Conservation (phyloP, 2,797 vertebrate species). For the Chiloscyllium punctatum region DNA sequence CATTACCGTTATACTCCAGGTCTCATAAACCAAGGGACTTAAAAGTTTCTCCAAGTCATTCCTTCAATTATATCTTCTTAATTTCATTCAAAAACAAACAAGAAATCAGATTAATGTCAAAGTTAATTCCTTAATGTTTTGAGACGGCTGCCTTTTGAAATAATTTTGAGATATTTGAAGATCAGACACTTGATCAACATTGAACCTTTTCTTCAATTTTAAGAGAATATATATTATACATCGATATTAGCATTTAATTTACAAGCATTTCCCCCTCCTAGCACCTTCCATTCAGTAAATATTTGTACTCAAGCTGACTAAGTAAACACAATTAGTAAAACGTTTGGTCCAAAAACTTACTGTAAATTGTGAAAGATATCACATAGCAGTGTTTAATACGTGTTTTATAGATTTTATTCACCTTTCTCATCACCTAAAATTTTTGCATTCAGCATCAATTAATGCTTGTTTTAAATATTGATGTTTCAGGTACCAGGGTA, state of each 20-base stretch:
- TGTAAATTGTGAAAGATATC: slow-evolving; percentile 14
- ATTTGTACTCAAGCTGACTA: slow-evolving; percentile 22
- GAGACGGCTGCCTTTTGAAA: slow-evolving; percentile 5
- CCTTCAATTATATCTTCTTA: not conserved
- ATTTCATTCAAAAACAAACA: not conserved
- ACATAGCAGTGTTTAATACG: not conserved
- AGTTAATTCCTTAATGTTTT: not conserved
- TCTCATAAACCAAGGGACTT: not conserved
- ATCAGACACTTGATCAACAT: not conserved
- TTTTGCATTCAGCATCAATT: not conserved
- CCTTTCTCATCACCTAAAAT: not conserved
- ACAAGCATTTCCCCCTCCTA: not conserved
- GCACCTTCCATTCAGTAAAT: not conserved
- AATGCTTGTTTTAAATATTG: not conserved
- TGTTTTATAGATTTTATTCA: not conserved
- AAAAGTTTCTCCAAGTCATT: no score
- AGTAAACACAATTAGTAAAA: slow-evolving; percentile 25
- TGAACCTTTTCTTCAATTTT: slow-evolving; percentile 1
- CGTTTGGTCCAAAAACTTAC: not conserved
- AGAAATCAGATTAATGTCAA: not conserved
- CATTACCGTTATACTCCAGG: no score
- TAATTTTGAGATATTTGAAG: not conserved
- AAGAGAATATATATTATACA: not conserved
- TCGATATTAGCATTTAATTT: slow-evolving; percentile 15
- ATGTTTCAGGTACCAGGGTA: not conserved